Percentiles rank a stretch among this genome's conserved stretches.
These are phyloP conservation scores for Poecilia velifera DNA, from an alignment of 2,797 vertebrate species.

Conservation along the genomic window DNA sequence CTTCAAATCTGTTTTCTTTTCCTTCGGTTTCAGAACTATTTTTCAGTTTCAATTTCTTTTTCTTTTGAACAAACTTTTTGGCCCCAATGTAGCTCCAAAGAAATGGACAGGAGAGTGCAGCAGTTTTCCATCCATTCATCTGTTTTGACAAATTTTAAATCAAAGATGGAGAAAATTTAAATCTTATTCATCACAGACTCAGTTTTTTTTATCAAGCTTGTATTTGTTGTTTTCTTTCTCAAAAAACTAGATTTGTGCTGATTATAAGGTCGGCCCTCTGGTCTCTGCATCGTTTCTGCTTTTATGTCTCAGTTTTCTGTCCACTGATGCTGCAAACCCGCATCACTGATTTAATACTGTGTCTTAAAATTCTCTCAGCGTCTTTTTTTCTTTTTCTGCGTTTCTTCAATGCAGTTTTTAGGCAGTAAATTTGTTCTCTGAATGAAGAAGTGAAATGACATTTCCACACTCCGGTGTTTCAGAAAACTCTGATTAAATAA, in stretches of 20 bases:
- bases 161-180: neutral
- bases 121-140: too few species aligned
- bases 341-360: constrained; percentile 16
- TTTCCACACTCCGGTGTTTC: neutral
- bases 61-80: too few species aligned
- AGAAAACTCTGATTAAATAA: neutral
- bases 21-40: too few species aligned
- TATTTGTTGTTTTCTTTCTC: neutral
- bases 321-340: neutral
- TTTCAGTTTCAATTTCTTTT: too few species aligned
- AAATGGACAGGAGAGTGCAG: too few species aligned
- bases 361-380: neutral
- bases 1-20: neutral
- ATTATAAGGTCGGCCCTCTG: neutral
- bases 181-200: neutral
- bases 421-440: neutral
- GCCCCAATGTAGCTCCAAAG: too few species aligned
- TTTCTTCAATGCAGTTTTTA: constrained; percentile 2
- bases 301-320: constrained; percentile 8
- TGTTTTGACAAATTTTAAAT: too few species aligned
- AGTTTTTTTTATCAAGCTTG: neutral
- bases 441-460: constrained; percentile 1
- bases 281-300: constrained; percentile 9
- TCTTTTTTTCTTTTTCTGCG: neutral
- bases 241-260: neutral